Conservation (phyloP, 2,888 invertebrate genomes). For the Acholoe squamosa region DNA sequence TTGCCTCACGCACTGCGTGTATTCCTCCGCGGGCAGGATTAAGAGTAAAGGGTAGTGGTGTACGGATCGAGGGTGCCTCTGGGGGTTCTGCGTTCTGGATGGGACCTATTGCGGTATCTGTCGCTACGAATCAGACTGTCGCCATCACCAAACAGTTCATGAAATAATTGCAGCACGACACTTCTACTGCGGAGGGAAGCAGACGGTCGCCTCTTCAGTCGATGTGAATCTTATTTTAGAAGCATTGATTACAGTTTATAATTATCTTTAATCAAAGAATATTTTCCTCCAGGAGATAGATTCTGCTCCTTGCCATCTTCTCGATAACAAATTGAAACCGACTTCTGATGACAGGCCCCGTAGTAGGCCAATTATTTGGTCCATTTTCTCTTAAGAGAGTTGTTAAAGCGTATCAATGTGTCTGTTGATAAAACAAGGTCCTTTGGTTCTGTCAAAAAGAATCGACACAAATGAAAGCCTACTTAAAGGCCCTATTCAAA, state of each 20-base stretch:
- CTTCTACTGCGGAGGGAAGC: background rate
- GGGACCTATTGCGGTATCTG: background rate
- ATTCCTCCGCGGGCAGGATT: background rate
- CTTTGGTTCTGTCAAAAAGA: conserved; percentile 1
- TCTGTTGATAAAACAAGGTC: conserved; percentile 14
- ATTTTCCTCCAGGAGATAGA: conserved; percentile 21
- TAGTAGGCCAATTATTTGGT: conserved; percentile 14
- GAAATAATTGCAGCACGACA: conserved; percentile 48
- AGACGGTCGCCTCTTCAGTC: background rate
- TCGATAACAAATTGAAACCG: background rate
- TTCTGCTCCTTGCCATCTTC: background rate
- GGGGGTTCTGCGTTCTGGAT: background rate
- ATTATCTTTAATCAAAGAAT: conserved; percentile 48
- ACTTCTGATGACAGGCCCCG: background rate
- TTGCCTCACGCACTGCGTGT: conserved; percentile 8
- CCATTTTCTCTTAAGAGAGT: conserved; percentile 27
- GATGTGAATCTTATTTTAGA: background rate
- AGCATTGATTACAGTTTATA: conserved; percentile 39
- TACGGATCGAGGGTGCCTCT: background rate
- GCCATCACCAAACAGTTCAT: background rate
- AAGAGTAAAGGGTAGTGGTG: background rate
- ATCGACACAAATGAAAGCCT: background rate
- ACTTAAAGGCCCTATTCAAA: conserved; percentile 5
- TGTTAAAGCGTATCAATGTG: conserved; percentile 26
- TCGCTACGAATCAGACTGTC: conserved; percentile 20